Conservation (phyloP, 92 coral and sea anemone genomes). For the Phenganax stokvisi region DNA sequence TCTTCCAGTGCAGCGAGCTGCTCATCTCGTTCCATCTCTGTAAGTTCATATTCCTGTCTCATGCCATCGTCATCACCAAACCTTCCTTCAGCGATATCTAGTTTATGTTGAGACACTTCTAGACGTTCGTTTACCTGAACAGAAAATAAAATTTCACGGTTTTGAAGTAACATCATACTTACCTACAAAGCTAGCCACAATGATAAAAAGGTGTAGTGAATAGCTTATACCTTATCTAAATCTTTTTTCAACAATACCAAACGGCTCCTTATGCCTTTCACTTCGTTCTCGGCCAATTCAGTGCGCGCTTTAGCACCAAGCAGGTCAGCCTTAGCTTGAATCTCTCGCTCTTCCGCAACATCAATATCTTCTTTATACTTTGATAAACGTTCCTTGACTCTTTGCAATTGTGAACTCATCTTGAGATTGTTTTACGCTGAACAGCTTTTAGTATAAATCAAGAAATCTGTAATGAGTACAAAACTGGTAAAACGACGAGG, state of each 20-base stretch:
- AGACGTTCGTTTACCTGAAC: conserved; percentile 19
- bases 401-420: conserved; percentile 27
- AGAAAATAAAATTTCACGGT: too few relatives aligned
- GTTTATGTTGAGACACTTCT: background rate
- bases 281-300: conserved; percentile 22
- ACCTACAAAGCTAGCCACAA: too few relatives aligned
- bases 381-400: conserved; percentile 37
- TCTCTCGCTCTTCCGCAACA: conserved; percentile 32
- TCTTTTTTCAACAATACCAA: conserved; percentile 29
- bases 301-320: conserved; percentile 4
- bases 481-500: too few relatives aligned
- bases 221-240: background rate
- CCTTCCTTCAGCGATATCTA: conserved; percentile 30
- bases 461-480: too few relatives aligned
- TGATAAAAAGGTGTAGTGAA: too few relatives aligned
- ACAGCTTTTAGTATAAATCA: too few relatives aligned
- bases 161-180: too few relatives aligned
- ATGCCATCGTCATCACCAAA: conserved; percentile 25
- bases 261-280: conserved; percentile 26
- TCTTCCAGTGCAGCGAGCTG: conserved; percentile 23
- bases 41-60: conserved; percentile 31
- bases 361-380: conserved; percentile 38
- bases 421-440: background rate
- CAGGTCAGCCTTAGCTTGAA: background rate
- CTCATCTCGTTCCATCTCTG: conserved; percentile 38